phyloP scores from a whole-genome alignment of 2,113 vertebrate genomes.

The Pandion haliaetus region DNA sequence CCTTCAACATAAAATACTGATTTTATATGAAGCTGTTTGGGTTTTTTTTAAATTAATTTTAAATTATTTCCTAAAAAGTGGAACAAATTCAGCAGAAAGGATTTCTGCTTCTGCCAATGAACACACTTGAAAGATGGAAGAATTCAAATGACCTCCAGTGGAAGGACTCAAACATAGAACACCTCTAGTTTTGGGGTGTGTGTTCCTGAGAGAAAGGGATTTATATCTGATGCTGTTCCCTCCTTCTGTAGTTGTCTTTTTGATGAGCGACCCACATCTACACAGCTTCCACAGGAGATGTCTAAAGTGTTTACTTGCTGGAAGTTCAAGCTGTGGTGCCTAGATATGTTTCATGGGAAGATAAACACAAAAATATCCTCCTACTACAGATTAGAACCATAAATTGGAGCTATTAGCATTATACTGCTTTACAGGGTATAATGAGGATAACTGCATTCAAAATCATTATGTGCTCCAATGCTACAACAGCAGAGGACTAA shows the following conservation, averaged over 20 bases:
- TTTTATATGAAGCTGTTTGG: background rate
- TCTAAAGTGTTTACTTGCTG: background rate
- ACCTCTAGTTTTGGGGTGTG: background rate
- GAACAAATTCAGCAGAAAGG: background rate
- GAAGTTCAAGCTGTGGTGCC: background rate
- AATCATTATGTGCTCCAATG: background rate
- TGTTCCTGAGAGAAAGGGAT: background rate
- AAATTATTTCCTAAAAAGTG: background rate
- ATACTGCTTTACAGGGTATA: background rate
- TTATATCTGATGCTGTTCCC: background rate
- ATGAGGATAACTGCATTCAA: background rate
- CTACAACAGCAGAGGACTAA: background rate
- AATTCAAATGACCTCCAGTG: background rate
- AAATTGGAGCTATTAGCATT: background rate
- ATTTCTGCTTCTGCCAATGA: background rate
- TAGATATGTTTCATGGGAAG: background rate
- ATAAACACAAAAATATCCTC: background rate
- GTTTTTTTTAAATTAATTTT: background rate
- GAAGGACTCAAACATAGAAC: background rate
- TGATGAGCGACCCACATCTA: background rate
- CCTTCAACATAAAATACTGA: background rate
- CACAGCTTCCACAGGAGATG: background rate
- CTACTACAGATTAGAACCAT: background rate
- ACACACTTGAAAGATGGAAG: background rate
- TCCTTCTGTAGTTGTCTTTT: background rate